These are phyloP conservation scores for Melikaiella ostensackeni DNA, from an alignment of 2,888 invertebrate genomes.

Conservation along the genomic window DNA sequence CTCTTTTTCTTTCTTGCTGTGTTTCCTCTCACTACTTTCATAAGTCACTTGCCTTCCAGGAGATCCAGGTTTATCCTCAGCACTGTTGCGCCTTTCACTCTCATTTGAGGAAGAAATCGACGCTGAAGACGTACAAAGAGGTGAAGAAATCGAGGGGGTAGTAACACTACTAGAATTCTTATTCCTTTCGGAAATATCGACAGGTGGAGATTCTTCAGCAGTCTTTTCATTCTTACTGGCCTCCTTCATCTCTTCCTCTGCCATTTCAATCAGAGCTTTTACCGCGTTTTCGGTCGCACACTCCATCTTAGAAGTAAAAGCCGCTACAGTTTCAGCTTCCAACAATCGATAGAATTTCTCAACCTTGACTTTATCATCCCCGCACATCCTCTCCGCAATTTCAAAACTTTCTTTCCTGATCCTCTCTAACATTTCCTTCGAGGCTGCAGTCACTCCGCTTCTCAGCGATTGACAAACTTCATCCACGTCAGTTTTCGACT, in stretches of 20 bases:
- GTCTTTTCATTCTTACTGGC: conserved; percentile 58
- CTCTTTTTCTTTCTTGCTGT: conserved; percentile 59
- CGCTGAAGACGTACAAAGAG: conserved; percentile 38
- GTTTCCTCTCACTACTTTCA: conserved; percentile 51
- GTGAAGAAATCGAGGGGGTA: conserved; percentile 42
- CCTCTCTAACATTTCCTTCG: conserved; percentile 69
- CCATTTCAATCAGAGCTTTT: conserved; percentile 75
- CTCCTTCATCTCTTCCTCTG: conserved; percentile 74
- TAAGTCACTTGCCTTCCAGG: conserved; percentile 43
- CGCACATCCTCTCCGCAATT: conserved; percentile 64
- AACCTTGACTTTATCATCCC: conserved; percentile 60
- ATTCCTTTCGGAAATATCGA: conserved; percentile 35
- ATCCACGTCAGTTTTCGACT: conserved; percentile 74
- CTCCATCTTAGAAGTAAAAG: conserved; percentile 71
- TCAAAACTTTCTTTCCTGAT: conserved; percentile 71
- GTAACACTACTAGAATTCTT: conserved; percentile 34
- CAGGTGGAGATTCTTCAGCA: conserved; percentile 21
- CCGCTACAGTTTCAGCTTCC: conserved; percentile 67
- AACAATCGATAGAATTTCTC: conserved; percentile 66
- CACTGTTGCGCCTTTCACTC: conserved; percentile 53
- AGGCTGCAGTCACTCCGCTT: conserved; percentile 70
- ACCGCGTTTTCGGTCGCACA: conserved; percentile 75
- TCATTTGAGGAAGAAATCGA: conserved; percentile 55
- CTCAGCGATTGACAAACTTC: conserved; percentile 73
- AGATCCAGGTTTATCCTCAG: conserved; percentile 61